Evolutionary conservation across 2,888 invertebrate genomes (phyloP), one percentile per base, ranked within the genome.

Genomic region (Biston stratarius): DNA sequence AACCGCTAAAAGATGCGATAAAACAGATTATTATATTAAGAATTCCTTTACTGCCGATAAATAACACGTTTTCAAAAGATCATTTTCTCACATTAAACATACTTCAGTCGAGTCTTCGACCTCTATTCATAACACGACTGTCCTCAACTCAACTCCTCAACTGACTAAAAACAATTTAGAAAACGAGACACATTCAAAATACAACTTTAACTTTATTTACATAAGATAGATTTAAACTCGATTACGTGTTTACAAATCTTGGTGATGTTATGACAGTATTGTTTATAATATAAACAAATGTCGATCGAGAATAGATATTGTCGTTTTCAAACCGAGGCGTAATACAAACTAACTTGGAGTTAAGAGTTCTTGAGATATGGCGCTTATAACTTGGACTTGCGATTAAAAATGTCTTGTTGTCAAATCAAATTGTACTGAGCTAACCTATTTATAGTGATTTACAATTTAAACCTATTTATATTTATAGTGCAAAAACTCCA

Each of bases 201-300:
- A 56, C 8, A 69, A 71, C 72, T 60, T 52, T 74, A 76, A 24
- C 0, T 0, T 0, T 0, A 0, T 3, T 0, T 0, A 0, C 0
- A 65, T 74, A 77, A 68, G 67, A 40, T 6, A 47, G 3, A 7
- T 48, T 7, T 7, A 0, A 0, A 10, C 33, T 14, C 38, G 61
- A n/a, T 58, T 52, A 5, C n/a, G 0, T 24, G 34, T 57, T 33
- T 48, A 65, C 11, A 61, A 64, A 70, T 5, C 38, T 65, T 77
- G 76, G 80, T 76, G n/a, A 66, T 76, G 73, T 77, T 69, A 78
- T 83, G 81, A 82, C 82, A 81, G 80, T 72, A 78, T 81, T 88
- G 90, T 89, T 90, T 87, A 78, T 83, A 85, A 83, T 86, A 85
- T 89, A 90, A 91, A 91, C 89, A 91, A 88, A 81, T 84, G 85